Evolutionary conservation across 2,113 vertebrate species (phyloP).

Genomic region (Carollia perspicillata): DNA sequence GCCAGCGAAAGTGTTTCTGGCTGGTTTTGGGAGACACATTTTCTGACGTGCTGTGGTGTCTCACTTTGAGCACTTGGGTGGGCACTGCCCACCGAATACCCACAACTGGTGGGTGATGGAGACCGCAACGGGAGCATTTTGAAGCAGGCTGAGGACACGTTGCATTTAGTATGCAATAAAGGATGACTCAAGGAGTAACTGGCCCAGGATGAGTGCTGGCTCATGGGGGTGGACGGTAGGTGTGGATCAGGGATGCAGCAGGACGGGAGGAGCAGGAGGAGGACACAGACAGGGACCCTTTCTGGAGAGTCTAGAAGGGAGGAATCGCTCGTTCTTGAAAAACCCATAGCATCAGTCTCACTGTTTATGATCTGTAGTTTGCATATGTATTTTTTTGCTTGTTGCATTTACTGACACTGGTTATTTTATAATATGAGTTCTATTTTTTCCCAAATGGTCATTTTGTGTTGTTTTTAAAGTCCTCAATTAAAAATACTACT

Average conservation of each 20-base stretch:
- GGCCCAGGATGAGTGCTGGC: not conserved
- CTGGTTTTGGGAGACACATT: not conserved
- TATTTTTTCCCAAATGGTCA: not conserved
- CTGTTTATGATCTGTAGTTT: not conserved
- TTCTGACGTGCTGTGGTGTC: not conserved
- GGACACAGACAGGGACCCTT: not conserved
- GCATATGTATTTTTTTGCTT: not conserved
- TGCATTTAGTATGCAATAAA: not conserved
- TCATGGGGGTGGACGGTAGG: not conserved
- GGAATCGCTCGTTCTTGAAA: not conserved
- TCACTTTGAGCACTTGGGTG: not conserved
- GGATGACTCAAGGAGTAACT: not conserved
- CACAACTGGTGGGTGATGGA: not conserved
- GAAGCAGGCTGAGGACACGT: not conserved
- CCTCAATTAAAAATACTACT: not conserved
- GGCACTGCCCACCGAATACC: not conserved
- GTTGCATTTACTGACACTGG: not conserved
- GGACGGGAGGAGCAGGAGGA: not conserved
- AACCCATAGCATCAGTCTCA: not conserved
- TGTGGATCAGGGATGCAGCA: not conserved
- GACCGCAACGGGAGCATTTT: not conserved
- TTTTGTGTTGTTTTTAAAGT: not conserved
- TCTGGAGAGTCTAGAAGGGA: not conserved
- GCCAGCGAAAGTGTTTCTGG: not conserved
- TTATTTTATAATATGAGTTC: not conserved